Percentiles rank a stretch among this genome's conserved stretches.
Evolutionary conservation across 2,888 invertebrate species (phyloP).

Genomic region (Tenthredo notha): DNA sequence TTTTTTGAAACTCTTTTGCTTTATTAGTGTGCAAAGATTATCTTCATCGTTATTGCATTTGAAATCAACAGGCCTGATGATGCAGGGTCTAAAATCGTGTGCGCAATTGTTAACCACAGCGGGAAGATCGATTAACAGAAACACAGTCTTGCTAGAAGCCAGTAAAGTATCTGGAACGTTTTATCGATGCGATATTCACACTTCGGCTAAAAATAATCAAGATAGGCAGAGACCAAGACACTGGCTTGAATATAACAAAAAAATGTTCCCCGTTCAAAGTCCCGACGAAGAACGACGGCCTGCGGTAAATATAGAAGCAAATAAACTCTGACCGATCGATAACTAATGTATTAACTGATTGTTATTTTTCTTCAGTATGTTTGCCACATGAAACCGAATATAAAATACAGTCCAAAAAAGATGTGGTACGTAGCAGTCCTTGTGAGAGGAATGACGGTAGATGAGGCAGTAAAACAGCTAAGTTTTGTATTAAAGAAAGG

Average conservation of each 20-base stretch:
- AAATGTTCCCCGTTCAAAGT: constrained; percentile 89
- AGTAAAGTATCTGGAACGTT: constrained; percentile 36
- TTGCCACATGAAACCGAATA: constrained; percentile 90
- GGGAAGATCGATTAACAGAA: constrained; percentile 42
- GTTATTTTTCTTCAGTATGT: constrained; percentile 85
- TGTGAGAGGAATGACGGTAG: constrained; percentile 94
- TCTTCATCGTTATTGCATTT: neutral
- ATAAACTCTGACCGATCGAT: constrained; percentile 9
- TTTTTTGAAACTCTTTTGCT: neutral
- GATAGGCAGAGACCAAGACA: constrained; percentile 76
- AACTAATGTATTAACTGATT: constrained; percentile 39
- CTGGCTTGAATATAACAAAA: constrained; percentile 86
- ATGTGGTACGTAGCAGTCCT: constrained; percentile 95
- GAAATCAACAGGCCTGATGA: constrained; percentile 47
- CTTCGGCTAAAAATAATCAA: constrained; percentile 52
- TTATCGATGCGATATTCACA: constrained; percentile 59
- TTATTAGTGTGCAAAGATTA: neutral
- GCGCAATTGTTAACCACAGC: constrained; percentile 50
- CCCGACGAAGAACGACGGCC: constrained; percentile 88
- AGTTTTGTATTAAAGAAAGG: constrained; percentile 91
- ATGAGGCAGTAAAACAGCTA: constrained; percentile 96
- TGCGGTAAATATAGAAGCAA: constrained; percentile 84
- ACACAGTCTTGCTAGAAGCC: constrained; percentile 44
- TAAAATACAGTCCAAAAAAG: constrained; percentile 95
- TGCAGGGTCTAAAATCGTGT: constrained; percentile 61